Evolutionary conservation across 1,140 invertebrate species (phyloP), one percentile per base, ranked within the genome.

Genomic region (Hypothenemus hampei): DNA sequence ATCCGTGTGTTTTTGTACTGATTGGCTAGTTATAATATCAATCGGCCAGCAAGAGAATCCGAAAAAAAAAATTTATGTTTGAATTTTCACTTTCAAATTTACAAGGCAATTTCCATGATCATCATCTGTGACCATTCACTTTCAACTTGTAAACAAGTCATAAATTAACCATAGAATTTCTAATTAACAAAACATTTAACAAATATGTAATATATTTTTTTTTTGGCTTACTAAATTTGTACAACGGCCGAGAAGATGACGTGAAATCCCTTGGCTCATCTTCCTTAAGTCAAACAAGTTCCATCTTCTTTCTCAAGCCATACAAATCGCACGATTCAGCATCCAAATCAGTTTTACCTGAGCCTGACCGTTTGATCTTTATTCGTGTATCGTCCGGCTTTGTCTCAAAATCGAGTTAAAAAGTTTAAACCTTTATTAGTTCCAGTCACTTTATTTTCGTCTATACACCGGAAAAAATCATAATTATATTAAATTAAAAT

Each of bases 221-320:
- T n/a, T n/a, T n/a, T n/a, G n/a, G n/a, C n/a, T n/a, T n/a, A n/a
- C n/a, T n/a, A 18, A 11, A 48, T 33, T 51, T 51, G 40, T 51
- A 51, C 48, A 41, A 36, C 39, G 48, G 48, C 48, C 48, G 48
- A 21, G 48, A 29, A 19, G 22, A 26, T 29, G 36, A 36, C 40
- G 41, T 51, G 36, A 40, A 51, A 15, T 51, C 33, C 37, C 48
- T 26, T 31, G 36, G 24, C 48, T 51, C 48, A 51, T 51, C 48
- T 51, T 51, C 36, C 48, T 51, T 40, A 46, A 50, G 51, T 50
- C 56, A 61, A 61, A 61, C 59, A 50, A 51, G 56, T 61, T 61
- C 47, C 57, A 61, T 61, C 56, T 56, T 57, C 46, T 52, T 53
- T 52, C 47, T 20, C 45, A 55, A 31, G 43, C 36, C 51, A 41